Conservation (phyloP, 2,797 vertebrate species). For the Neosilurus hyrtlii region DNA sequence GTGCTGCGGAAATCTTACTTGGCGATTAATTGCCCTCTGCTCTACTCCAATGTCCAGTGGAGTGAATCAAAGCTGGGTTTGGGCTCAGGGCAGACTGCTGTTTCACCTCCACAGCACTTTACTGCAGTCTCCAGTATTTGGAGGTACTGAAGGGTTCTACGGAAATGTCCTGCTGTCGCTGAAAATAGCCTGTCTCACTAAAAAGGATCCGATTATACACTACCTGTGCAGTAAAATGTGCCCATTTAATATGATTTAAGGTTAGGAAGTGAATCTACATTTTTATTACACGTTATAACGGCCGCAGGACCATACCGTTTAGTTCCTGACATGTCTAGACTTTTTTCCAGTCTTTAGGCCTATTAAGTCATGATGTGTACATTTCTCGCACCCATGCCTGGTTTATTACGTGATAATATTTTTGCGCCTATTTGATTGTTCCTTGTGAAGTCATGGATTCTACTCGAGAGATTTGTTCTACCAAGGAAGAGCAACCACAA, state of each 20-base stretch:
- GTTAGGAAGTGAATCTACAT: not conserved
- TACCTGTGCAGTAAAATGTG: not conserved
- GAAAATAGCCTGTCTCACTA: constrained; percentile 2
- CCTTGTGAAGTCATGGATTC: not conserved
- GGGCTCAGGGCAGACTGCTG: not conserved
- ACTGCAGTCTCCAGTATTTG: not conserved
- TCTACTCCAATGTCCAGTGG: constrained; percentile 6
- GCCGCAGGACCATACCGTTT: not conserved
- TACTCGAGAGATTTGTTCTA: not conserved
- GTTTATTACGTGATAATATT: constrained; percentile 2
- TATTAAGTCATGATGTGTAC: not conserved
- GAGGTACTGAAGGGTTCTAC: not conserved
- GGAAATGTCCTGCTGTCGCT: not conserved
- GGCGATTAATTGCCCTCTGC: not conserved
- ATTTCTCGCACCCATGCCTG: constrained; percentile 4
- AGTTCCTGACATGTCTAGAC: not conserved
- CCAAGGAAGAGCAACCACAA: too few relatives aligned
- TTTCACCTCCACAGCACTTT: not conserved
- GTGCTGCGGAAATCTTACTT: constrained; percentile 34
- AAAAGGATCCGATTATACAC: not conserved
- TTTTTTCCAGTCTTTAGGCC: not conserved
- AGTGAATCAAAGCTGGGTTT: not conserved
- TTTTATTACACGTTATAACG: not conserved
- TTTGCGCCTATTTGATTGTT: not conserved
- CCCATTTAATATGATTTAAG: constrained; percentile 1